phyloP scores from a whole-genome alignment of 2,797 vertebrate genomes.

The Rhabdomys pumilio region DNA sequence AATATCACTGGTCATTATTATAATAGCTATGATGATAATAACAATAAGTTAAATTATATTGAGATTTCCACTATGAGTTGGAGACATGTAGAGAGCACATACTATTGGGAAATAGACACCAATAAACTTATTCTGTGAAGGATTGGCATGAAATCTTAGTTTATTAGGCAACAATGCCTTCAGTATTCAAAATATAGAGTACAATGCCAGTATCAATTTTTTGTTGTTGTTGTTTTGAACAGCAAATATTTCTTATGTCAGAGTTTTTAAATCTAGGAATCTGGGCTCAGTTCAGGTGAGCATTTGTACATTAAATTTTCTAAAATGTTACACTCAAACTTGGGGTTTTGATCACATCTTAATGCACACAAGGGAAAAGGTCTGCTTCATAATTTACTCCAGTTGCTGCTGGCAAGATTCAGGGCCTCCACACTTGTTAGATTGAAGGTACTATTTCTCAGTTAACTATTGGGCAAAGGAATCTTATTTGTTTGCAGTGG shows the following conservation, averaged over 20 bases:
- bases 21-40: neutral
- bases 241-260: neutral
- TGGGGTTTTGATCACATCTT: neutral
- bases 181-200: neutral
- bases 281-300: neutral
- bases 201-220: neutral
- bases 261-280: neutral
- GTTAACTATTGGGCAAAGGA: neutral
- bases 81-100: neutral
- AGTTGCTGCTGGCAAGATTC: neutral
- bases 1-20: neutral
- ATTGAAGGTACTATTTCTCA: neutral
- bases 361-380: neutral
- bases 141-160: neutral
- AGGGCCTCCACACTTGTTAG: neutral
- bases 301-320: neutral
- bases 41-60: neutral
- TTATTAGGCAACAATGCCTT: neutral
- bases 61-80: neutral
- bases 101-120: neutral
- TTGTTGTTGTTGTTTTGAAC: neutral
- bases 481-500: neutral
- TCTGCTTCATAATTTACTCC: neutral
- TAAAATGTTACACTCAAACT: neutral
- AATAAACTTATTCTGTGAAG: neutral